Conservation (phyloP, 2,797 vertebrate species). For the Aulostomus chinensis region DNA sequence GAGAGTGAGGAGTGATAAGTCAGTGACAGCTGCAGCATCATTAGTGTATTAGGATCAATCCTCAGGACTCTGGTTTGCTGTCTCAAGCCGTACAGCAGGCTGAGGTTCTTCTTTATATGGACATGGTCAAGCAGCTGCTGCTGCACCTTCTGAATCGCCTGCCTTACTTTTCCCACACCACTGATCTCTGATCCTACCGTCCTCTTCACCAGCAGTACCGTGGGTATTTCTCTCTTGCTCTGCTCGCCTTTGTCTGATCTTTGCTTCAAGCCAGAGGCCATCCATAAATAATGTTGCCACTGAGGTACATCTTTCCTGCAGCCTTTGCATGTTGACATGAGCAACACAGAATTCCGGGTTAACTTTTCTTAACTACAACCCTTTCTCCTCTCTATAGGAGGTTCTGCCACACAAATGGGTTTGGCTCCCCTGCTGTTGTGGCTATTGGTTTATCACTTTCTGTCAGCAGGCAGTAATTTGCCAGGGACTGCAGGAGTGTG, state of each 20-base stretch:
- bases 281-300: constrained; percentile 14
- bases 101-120: constrained; percentile 27
- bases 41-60: constrained; percentile 74
- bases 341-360: constrained; percentile 5
- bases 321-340: constrained; percentile 19
- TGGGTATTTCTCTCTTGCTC: constrained; percentile 39
- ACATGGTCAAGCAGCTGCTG: constrained; percentile 44
- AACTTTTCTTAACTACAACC: constrained; percentile 1
- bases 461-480: constrained; percentile 60
- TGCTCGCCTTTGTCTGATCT: constrained; percentile 40
- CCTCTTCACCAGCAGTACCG: constrained; percentile 25
- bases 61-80: constrained; percentile 61
- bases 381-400: constrained; percentile 2
- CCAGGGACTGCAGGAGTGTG: constrained; percentile 46
- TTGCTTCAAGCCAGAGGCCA: constrained; percentile 28
- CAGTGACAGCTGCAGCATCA: constrained; percentile 73
- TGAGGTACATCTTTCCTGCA: constrained; percentile 12
- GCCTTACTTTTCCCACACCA: constrained; percentile 25
- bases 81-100: constrained; percentile 18
- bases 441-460: constrained; percentile 62
- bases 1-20: constrained; percentile 59
- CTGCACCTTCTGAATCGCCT: not conserved
- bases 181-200: constrained; percentile 23
- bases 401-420: constrained; percentile 9
- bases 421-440: constrained; percentile 30